phyloP scores from a whole-genome alignment of 2,888 invertebrate genomes.

The Auanema sp. region DNA sequence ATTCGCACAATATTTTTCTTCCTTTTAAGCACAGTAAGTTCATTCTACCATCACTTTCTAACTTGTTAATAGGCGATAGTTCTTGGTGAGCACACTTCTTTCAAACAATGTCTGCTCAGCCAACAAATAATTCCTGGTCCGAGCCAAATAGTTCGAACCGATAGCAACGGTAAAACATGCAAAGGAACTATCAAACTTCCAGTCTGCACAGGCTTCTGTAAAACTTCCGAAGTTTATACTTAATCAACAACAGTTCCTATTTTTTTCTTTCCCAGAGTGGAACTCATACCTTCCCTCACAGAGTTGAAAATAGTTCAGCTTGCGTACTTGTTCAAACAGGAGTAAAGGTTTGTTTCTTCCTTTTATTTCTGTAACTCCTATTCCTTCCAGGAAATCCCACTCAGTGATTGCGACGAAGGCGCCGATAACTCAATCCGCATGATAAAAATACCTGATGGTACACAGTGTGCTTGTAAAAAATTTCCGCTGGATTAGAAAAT shows the following conservation, averaged over 20 bases:
- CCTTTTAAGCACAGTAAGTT: too few species aligned
- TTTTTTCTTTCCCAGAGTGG: constrained; percentile 29
- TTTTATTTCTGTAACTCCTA: neutral
- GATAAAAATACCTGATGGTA: constrained; percentile 32
- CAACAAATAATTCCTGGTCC: constrained; percentile 32
- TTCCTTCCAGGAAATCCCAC: constrained; percentile 22
- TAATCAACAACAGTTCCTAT: neutral
- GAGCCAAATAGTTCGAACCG: constrained; percentile 23
- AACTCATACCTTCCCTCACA: constrained; percentile 36
- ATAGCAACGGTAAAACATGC: constrained; percentile 26
- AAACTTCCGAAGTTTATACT: constrained; percentile 33
- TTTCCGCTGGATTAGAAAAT: constrained; percentile 26
- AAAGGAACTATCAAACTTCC: constrained; percentile 36
- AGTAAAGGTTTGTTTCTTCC: constrained; percentile 11
- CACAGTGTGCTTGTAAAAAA: constrained; percentile 28
- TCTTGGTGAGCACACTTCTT: too few species aligned
- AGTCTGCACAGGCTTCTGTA: constrained; percentile 43
- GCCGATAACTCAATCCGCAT: constrained; percentile 29
- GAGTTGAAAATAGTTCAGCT: constrained; percentile 33
- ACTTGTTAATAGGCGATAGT: too few species aligned
- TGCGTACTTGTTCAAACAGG: constrained; percentile 36
- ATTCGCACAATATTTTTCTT: too few species aligned
- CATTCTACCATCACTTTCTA: too few species aligned
- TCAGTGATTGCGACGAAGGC: constrained; percentile 35
- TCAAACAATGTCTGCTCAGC: constrained; percentile 30